A percentile compares a stretch with the other conserved stretches of the same genome.
Conservation (phyloP, 1,140 invertebrate species). For the Trichogramma pretiosum region DNA sequence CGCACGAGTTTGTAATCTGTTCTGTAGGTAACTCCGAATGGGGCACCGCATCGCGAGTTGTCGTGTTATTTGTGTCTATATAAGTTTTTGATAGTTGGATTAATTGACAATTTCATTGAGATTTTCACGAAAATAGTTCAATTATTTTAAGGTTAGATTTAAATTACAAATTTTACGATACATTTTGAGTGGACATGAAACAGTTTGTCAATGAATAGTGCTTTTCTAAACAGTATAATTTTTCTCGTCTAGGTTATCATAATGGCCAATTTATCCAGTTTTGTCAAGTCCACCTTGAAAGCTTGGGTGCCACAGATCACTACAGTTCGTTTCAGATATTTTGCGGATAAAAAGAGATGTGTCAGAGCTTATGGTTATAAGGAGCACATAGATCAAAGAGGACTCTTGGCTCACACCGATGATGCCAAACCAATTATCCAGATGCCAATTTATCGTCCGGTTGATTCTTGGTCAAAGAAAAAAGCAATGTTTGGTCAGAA, state of each 20-base stretch:
- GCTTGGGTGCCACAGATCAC: slow-evolving; percentile 40
- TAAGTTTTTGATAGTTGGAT: too few relatives aligned
- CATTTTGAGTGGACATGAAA: neutral
- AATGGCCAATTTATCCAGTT: slow-evolving; percentile 30
- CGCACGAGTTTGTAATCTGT: too few relatives aligned
- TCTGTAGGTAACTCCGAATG: too few relatives aligned
- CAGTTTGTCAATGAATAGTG: too few relatives aligned
- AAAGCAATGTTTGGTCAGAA: slow-evolving; percentile 87
- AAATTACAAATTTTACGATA: neutral
- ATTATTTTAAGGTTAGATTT: too few relatives aligned
- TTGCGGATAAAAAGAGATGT: slow-evolving; percentile 58
- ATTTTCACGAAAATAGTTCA: too few relatives aligned
- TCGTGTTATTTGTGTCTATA: too few relatives aligned
- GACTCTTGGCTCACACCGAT: slow-evolving; percentile 57
- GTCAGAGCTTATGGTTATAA: slow-evolving; percentile 61
- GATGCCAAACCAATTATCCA: slow-evolving; percentile 43
- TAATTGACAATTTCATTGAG: too few relatives aligned
- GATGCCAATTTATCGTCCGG: slow-evolving; percentile 63
- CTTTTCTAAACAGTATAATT: too few relatives aligned
- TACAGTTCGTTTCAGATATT: slow-evolving; percentile 52
- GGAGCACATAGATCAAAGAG: slow-evolving; percentile 56
- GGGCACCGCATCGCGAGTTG: too few relatives aligned
- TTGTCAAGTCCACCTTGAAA: slow-evolving; percentile 11
- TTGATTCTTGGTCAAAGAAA: slow-evolving; percentile 64
- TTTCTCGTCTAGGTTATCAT: slow-evolving; percentile 12